Conservation (phyloP, 2,888 invertebrate species). For the Sussaba pulchella region DNA sequence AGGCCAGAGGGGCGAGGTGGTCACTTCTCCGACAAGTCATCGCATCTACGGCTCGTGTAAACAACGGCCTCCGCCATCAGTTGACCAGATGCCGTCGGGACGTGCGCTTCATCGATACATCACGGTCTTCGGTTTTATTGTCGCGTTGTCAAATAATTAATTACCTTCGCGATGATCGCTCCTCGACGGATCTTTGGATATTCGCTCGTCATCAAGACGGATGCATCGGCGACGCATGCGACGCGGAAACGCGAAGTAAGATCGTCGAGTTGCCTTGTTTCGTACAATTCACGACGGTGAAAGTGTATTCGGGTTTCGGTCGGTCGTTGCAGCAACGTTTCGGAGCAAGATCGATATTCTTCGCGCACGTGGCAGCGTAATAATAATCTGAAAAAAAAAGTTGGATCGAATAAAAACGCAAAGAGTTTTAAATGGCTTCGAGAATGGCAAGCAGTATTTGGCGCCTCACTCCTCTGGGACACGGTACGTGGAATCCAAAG, state of each 20-base stretch:
- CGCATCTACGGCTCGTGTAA: conserved; percentile 29
- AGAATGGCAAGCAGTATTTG: conserved; percentile 34
- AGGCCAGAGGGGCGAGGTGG: conserved; percentile 10
- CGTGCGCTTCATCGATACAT: conserved; percentile 15
- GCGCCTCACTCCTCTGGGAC: conserved; percentile 35
- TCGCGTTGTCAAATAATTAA: not conserved
- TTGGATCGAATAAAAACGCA: not conserved
- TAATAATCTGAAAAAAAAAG: not conserved
- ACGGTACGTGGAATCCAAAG: conserved; percentile 42
- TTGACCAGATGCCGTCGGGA: conserved; percentile 28
- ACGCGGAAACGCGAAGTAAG: conserved; percentile 5
- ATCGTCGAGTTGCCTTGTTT: not conserved
- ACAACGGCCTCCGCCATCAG: conserved; percentile 29
- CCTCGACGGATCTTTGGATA: not conserved
- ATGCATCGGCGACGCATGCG: not conserved
- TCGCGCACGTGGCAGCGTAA: not conserved
- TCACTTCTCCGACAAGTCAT: conserved; percentile 25
- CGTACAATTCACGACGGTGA: too few relatives aligned
- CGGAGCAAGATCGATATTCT: not conserved
- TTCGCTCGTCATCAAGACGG: not conserved
- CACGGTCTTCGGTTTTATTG: not conserved
- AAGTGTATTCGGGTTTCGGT: too few relatives aligned
- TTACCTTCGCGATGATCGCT: conserved; percentile 3
- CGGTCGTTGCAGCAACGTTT: too few relatives aligned
- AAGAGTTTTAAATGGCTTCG: conserved; percentile 29